Evolutionary conservation across 1,140 invertebrate species (phyloP).

Genomic region (Chironomus striatipennis): DNA sequence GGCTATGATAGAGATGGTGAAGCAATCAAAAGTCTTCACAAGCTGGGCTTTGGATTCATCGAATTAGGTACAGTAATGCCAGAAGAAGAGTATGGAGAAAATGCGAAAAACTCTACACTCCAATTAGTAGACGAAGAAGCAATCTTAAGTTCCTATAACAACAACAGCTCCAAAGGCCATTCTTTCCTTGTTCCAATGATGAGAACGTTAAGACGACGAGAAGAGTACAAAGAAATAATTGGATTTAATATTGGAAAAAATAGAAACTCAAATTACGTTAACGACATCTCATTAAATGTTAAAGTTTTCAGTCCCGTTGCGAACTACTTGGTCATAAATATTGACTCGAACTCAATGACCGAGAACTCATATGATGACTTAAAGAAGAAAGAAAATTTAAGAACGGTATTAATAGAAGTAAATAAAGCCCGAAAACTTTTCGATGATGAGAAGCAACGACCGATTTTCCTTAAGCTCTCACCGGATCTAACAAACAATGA

Average conservation of each 20-base stretch:
- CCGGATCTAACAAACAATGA: slow-evolving; percentile 79
- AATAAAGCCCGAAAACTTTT: slow-evolving; percentile 54
- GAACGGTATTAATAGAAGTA: slow-evolving; percentile 54
- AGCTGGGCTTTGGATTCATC: slow-evolving; percentile 89
- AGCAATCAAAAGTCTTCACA: slow-evolving; percentile 69
- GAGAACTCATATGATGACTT: slow-evolving; percentile 63
- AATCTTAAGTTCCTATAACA: not conserved
- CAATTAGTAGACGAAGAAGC: slow-evolving; percentile 42
- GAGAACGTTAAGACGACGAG: slow-evolving; percentile 41
- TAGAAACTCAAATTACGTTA: slow-evolving; percentile 66
- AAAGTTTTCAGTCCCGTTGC: not conserved
- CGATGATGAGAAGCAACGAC: slow-evolving; percentile 43
- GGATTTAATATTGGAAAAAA: slow-evolving; percentile 96
- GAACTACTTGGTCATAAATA: not conserved
- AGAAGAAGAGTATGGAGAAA: slow-evolving; percentile 80
- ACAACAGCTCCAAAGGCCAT: not conserved
- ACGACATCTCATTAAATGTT: not conserved
- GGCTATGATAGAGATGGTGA: slow-evolving; percentile 98
- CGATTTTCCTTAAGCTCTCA: slow-evolving; percentile 79
- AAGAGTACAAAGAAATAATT: slow-evolving; percentile 51
- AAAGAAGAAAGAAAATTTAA: slow-evolving; percentile 66
- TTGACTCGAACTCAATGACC: slow-evolving; percentile 65
- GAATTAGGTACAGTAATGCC: slow-evolving; percentile 97
- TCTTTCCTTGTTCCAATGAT: not conserved
- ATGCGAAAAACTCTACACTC: too few relatives aligned